Base-by-base conservation (phyloP, 2,797 vertebrate genomes). In the Acanthurus leucopareius region DNA sequence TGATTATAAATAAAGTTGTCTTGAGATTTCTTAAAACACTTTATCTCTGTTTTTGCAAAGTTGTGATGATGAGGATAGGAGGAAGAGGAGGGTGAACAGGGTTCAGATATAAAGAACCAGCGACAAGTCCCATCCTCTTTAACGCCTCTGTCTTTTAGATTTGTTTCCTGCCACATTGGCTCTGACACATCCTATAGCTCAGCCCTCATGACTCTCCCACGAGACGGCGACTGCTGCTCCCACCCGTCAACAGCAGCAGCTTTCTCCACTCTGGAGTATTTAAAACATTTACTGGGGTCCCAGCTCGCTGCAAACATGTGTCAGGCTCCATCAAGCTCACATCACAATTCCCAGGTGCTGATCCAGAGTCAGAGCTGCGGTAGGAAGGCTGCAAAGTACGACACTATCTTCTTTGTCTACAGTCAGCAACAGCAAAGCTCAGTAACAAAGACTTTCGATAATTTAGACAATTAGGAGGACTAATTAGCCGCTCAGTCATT, bases 401-500 rank as follows among this genome's bases (percentile, higher is more conserved):
- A 83, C 77, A 10, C 19, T 25, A n/a, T 79, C 52, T 58, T 79
- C 52, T 75, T 60, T 69, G 15, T 74, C 16, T 19, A 7, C 57
- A 59, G 53, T 64, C 40, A 7, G 54, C 20, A 49, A 61, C 13
- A 75, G 56, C 22, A 38, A 68, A 38, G 44, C 54, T 75, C 76
- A 52, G 61, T 17, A 8, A 52, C 35, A 16, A 63, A 44, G 47
- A 58, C 56, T 57, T 82, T 74, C 54, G 48, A 40, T 77, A 10
- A 86, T 89, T 86, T 56, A 77, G 49, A 68, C 45, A 87, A 88
- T 89, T 84, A 85, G n/a, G 75, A 22, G 45, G 73, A 70, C 85
- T 91, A 90, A 93, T 93, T 89, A 85, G 42, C 82, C 86, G 64
- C 75, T 58, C 45, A 86, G 84, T 86, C 86, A 86, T 90, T 89